Conservation (phyloP, 2,797 vertebrate species). For the Merluccius polli region DNA sequence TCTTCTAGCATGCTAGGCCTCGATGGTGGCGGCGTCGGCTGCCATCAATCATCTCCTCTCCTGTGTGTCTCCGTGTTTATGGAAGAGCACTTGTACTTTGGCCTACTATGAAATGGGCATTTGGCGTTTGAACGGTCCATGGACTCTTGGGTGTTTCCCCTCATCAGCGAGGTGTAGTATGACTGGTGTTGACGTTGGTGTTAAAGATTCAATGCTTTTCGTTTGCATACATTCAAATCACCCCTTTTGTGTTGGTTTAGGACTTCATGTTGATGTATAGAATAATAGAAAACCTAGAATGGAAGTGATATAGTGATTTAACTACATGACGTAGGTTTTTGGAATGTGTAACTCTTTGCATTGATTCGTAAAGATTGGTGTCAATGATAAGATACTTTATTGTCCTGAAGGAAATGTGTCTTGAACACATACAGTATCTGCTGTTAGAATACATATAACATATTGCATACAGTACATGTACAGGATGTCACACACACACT, state of each 20-base stretch:
- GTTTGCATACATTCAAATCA: not conserved
- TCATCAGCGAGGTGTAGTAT: not conserved
- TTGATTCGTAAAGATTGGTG: not conserved
- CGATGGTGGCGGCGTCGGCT: slow-evolving; percentile 27
- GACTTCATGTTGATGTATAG: not conserved
- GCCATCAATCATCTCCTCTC: slow-evolving; percentile 26
- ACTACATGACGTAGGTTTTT: not conserved
- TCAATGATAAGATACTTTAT: too few relatives aligned
- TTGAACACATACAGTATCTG: too few relatives aligned
- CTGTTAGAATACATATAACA: too few relatives aligned
- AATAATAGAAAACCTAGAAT: not conserved
- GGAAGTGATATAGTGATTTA: not conserved
- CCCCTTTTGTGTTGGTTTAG: not conserved
- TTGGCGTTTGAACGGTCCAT: slow-evolving; percentile 4
- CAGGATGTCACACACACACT: too few relatives aligned
- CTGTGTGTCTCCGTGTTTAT: slow-evolving; percentile 32
- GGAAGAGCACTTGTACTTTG: slow-evolving; percentile 21
- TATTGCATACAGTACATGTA: too few relatives aligned
- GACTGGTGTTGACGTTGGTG: not conserved
- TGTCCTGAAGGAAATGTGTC: too few relatives aligned
- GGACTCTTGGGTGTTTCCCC: not conserved
- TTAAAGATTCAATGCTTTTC: not conserved
- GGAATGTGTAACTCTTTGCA: not conserved
- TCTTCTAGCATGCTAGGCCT: slow-evolving; percentile 10
- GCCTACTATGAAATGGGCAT: slow-evolving; percentile 11